Base-by-base conservation (phyloP, 2,797 vertebrate genomes). In the Thalassophryne amazonica region DNA sequence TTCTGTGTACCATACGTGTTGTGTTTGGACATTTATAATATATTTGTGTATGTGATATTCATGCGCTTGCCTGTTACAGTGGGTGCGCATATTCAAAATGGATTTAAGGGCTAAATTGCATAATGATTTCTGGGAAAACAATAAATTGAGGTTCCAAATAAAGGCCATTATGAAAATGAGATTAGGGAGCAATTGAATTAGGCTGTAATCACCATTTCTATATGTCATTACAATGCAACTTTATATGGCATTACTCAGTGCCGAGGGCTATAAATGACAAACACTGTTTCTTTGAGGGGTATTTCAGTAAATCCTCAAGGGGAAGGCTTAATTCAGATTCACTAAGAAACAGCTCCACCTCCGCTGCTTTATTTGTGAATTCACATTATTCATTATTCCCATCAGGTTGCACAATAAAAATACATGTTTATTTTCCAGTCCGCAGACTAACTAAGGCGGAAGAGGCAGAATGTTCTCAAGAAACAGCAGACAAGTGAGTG, bases 81-180 rank as follows among this genome's bases (percentile, higher is more conserved):
- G 64, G 66, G 64, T 61, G 69, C 63, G 38, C 79, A 84, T 88
- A 86, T 88, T 88, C 69, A 87, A 86, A 90, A 86, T 86, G 83
- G 81, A 87, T 90, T 90, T 83, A 85, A 88, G 76, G 63, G 73
- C 79, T 86, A 89, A 89, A 89, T 88, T 90, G 82, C 85, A 84
- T 87, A 89, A 89, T 86, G 86, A 89, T 90, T 91, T 89, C 86
- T 86, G 79, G 83, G 85, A 87, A 90, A 91, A 89, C 83, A 88
- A 88, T 87, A 89, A 89, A 88, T 87, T 81, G 79, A 82, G 83
- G 85, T 83, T 85, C 86, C 85, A 89, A 90, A 90, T 88, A 90
- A 90, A 89, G 78, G 86, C 86, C 87, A 90, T 90, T 87, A 91
- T 84, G 85, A 80, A 86, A 90, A 89, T 90, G 84, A 87, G 89